phyloP scores from a whole-genome alignment of 2,888 invertebrate species.

The Rotaria magnacalcarata region DNA sequence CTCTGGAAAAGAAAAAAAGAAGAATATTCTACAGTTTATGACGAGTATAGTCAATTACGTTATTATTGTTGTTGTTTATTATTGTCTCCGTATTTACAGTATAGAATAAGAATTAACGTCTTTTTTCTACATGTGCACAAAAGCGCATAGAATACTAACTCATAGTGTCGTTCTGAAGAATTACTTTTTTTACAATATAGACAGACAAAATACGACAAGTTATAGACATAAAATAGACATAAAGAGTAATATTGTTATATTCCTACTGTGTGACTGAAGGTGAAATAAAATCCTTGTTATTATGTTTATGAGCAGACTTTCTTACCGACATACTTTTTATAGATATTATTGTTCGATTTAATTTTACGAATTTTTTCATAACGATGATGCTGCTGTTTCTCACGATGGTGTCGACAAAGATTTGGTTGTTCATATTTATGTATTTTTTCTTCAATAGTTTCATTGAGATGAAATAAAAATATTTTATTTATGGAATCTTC shows the following conservation, averaged over 20 bases:
- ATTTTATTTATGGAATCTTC: neutral
- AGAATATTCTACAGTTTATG: neutral
- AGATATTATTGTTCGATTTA: neutral
- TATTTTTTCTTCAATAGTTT: neutral
- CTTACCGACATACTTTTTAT: neutral
- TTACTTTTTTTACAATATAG: neutral
- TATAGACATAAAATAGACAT: neutral
- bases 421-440: neutral
- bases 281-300: neutral
- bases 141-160: neutral
- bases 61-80: neutral
- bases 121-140: neutral
- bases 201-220: neutral
- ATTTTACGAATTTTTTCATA: neutral
- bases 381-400: neutral
- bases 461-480: neutral
- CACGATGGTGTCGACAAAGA: neutral
- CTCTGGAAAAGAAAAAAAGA: conserved; percentile 18
- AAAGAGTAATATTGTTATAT: neutral
- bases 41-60: neutral
- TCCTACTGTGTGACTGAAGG: neutral
- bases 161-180: neutral
- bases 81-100: neutral
- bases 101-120: neutral
- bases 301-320: neutral